Base-by-base conservation (phyloP, 2,888 invertebrate species). In the Cantharis nigra region DNA sequence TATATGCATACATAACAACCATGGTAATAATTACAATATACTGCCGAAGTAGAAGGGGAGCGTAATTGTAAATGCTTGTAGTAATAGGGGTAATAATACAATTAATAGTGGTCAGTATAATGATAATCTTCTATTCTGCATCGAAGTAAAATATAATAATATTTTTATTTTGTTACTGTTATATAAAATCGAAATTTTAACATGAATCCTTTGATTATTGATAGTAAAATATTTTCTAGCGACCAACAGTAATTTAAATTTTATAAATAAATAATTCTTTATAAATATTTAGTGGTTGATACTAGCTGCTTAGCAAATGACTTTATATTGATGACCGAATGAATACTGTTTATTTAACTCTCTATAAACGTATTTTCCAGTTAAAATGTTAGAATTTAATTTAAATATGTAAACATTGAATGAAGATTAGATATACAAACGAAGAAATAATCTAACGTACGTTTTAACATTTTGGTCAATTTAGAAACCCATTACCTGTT, bases 401-500 rank as follows among this genome's bases (percentile, higher is more conserved):
- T 76, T 73, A 73, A 64, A 73, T 73, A 70, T 73, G 70, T 72
- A 76, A 76, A 76, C 72, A 73, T 18, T 20, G 70, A 69, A 49
- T 76, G 69, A 69, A 69, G 49, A 49, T 49, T 70, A 63, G 63
- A 64, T 33, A 63, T 33, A 26, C 33, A 70, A 75, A 72, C 72
- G 72, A 76, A 71, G 18, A 26, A 63, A 67, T 63, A 26, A 20
- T 20, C 63, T 71, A 67, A 67, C 26, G 65, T 67, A 23, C 65
- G n/a, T 77, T 74, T 70, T 64, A 33, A 49, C 82, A 80, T 82
- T 82, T 81, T 77, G 81, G 81, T 80, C 80, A 83, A 84, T 83
- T 85, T 83, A 81, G 84, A 84, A 86, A 84, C 84, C 85, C 86
- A 85, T 86, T 86, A 86, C 82, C 79, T 81, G 84, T 85, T 86